These are phyloP conservation scores for Bucco capensis DNA, from an alignment of 2,113 vertebrate genomes.

Conservation along the genomic window DNA sequence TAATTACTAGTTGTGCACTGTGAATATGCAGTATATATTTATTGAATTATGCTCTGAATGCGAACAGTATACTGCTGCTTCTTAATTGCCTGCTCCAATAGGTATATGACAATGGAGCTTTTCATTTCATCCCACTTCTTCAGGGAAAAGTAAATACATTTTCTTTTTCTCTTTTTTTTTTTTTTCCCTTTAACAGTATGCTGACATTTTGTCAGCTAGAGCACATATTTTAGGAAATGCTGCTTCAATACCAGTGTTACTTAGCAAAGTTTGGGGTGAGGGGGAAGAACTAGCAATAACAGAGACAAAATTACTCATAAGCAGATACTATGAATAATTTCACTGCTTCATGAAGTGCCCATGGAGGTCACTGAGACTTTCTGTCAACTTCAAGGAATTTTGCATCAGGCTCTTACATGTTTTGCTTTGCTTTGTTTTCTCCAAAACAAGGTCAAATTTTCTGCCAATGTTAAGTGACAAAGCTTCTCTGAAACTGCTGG, in stretches of 20 bases:
- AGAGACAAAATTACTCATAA: neutral
- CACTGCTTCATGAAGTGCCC: neutral
- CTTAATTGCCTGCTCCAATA: neutral
- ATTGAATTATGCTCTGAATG: slow-evolving; percentile 45
- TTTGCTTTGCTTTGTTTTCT: neutral
- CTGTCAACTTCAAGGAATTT: neutral
- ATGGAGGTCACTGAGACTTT: neutral
- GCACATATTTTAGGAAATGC: neutral
- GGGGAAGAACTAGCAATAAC: neutral
- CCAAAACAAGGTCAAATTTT: neutral
- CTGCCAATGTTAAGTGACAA: neutral
- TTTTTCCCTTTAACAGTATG: neutral
- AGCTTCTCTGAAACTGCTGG: neutral
- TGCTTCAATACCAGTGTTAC: neutral
- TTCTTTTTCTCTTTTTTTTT: neutral
- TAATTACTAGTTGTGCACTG: slow-evolving; percentile 34
- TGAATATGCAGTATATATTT: slow-evolving; percentile 23
- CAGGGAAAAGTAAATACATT: neutral
- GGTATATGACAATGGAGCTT: neutral
- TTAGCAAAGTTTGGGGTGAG: neutral
- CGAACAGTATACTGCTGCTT: neutral
- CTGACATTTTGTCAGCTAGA: neutral
- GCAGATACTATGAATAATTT: neutral
- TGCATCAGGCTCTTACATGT: neutral
- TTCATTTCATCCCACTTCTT: neutral